Percentiles rank a stretch among this genome's conserved stretches.
Conservation (phyloP, 2,888 invertebrate genomes). For the Macrophya alboannulata region DNA sequence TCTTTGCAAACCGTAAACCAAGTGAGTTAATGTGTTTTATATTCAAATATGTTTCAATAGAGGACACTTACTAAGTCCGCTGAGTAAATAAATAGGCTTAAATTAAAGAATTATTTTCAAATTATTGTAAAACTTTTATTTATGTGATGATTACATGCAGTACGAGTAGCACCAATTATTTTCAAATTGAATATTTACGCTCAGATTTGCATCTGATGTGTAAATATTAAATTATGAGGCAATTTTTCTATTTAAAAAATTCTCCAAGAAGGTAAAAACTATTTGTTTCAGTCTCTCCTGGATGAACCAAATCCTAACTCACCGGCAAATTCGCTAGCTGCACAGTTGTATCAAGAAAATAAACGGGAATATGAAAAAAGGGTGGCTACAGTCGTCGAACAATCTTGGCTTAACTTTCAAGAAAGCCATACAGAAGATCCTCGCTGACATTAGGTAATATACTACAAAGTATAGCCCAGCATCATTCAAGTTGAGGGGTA, state of each 20-base stretch:
- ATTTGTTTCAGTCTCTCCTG: slow-evolving; percentile 83
- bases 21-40: slow-evolving; percentile 27
- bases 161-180: slow-evolving; percentile 20
- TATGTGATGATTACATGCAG: not conserved
- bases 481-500: not conserved
- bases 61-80: not conserved
- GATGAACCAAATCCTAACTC: slow-evolving; percentile 88
- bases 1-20: slow-evolving; percentile 11
- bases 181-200: not conserved
- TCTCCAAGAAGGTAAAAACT: not conserved
- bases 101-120: not conserved
- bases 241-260: slow-evolving; percentile 10
- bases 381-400: slow-evolving; percentile 85
- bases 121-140: not conserved
- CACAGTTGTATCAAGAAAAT: slow-evolving; percentile 86
- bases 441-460: slow-evolving; percentile 75
- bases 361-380: slow-evolving; percentile 86
- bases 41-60: slow-evolving; percentile 19
- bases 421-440: slow-evolving; percentile 78
- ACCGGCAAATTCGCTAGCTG: slow-evolving; percentile 86
- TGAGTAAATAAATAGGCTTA: slow-evolving; percentile 34
- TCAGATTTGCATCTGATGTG: not conserved
- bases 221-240: not conserved
- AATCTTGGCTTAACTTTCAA: slow-evolving; percentile 83
- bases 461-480: not conserved